Conservation (phyloP, 1,140 invertebrate genomes). For the Aphaenogaster floridana region DNA sequence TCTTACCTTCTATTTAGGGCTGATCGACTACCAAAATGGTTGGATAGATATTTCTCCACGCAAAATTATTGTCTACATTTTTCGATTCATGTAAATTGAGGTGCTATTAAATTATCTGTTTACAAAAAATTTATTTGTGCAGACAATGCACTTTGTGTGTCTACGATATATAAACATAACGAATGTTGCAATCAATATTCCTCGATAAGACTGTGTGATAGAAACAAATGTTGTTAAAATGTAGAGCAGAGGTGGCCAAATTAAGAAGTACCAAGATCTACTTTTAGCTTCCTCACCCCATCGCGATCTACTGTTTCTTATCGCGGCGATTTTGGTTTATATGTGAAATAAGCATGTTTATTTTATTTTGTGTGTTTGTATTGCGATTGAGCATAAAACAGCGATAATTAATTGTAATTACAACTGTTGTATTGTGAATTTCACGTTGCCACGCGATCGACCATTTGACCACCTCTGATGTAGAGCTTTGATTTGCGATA, state of each 20-base stretch:
- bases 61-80: constrained; percentile 10
- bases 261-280: no score
- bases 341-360: no score
- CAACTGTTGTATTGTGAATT: no score
- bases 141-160: background rate
- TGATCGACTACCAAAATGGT: constrained; percentile 19
- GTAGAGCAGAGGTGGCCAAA: no score
- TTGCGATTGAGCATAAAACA: no score
- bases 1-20: constrained; percentile 13
- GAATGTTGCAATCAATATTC: background rate
- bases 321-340: no score
- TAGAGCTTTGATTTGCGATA: background rate
- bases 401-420: no score
- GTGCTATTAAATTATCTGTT: background rate
- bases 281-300: no score
- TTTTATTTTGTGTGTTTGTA: no score
- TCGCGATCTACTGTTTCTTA: no score
- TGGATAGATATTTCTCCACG: background rate
- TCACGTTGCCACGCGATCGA: no score
- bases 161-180: background rate
- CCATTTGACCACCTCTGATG: background rate
- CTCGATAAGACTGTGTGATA: background rate
- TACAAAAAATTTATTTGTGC: background rate
- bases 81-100: background rate
- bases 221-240: background rate